Conservation (phyloP, 2,797 vertebrate genomes). For the Argyrosomus regius region DNA sequence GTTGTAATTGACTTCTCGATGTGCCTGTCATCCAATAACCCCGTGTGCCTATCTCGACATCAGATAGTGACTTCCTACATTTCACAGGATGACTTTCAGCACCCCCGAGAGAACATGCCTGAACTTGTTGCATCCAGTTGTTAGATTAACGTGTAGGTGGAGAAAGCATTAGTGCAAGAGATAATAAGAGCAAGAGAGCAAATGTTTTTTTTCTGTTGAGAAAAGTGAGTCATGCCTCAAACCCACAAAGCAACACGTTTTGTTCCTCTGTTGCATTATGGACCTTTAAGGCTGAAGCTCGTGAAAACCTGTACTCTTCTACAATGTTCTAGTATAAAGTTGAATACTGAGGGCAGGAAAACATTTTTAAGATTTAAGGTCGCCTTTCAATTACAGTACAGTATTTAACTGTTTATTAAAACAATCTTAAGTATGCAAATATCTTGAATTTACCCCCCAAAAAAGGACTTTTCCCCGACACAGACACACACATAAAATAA, state of each 20-base stretch:
- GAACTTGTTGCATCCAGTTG: constrained; percentile 57
- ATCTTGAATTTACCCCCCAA: neutral
- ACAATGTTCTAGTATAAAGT: neutral
- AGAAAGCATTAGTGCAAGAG: constrained; percentile 27
- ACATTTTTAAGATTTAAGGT: constrained; percentile 10
- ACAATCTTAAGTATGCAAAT: neutral
- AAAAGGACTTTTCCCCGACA: neutral
- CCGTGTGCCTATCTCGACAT: constrained; percentile 11
- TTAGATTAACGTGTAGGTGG: constrained; percentile 35
- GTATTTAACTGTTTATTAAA: neutral
- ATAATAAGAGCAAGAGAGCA: constrained; percentile 25
- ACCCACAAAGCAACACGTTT: neutral
- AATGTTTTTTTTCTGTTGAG: neutral
- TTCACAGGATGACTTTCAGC: constrained; percentile 38
- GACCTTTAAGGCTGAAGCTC: neutral
- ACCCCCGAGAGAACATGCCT: constrained; percentile 33
- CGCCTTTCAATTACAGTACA: constrained; percentile 3
- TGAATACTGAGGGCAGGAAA: neutral
- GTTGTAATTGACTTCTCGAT: constrained; percentile 39
- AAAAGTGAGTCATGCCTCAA: constrained; percentile 10
- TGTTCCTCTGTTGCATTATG: constrained; percentile 4
- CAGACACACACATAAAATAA: too few relatives aligned
- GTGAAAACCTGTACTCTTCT: neutral
- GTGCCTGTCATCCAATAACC: constrained; percentile 36
- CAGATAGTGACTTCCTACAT: constrained; percentile 38